Conservation (phyloP, 2,113 vertebrate species). For the Gymnogyps californianus region DNA sequence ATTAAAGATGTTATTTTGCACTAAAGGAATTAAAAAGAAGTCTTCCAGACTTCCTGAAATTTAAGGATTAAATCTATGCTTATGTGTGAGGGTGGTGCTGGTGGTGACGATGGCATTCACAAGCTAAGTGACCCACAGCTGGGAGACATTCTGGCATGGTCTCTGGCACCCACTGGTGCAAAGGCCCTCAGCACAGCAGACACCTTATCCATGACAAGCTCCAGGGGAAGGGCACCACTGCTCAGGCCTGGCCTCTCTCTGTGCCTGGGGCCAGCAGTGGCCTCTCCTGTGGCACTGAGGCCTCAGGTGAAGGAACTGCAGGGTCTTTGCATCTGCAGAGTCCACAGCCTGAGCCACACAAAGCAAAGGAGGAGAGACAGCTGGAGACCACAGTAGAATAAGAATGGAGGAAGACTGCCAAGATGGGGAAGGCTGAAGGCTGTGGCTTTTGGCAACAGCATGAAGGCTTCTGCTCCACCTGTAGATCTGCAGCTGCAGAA, state of each 20-base stretch:
- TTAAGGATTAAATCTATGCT: neutral
- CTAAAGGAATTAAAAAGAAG: neutral
- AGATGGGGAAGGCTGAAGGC: neutral
- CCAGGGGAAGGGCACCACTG: neutral
- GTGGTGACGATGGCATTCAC: accelerated
- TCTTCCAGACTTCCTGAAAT: neutral
- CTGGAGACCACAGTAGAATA: neutral
- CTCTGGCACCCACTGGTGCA: neutral
- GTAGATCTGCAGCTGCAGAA: neutral
- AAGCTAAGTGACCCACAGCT: neutral
- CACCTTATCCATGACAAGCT: neutral
- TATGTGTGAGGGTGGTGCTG: neutral
- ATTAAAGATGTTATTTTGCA: neutral
- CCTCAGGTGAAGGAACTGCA: neutral
- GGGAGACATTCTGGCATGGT: neutral
- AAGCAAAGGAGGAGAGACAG: neutral
- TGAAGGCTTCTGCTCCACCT: neutral
- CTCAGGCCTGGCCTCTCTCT: neutral
- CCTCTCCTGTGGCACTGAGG: neutral
- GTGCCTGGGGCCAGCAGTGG: neutral
- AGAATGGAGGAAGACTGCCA: neutral
- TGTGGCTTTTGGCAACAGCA: neutral
- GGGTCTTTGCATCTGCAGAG: neutral
- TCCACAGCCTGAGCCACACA: neutral
- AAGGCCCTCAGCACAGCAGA: neutral